A percentile compares a stretch with the other conserved stretches of the same genome.
Evolutionary conservation across 2,113 vertebrate species (phyloP).

Genomic region (Rafetus swinhoei): DNA sequence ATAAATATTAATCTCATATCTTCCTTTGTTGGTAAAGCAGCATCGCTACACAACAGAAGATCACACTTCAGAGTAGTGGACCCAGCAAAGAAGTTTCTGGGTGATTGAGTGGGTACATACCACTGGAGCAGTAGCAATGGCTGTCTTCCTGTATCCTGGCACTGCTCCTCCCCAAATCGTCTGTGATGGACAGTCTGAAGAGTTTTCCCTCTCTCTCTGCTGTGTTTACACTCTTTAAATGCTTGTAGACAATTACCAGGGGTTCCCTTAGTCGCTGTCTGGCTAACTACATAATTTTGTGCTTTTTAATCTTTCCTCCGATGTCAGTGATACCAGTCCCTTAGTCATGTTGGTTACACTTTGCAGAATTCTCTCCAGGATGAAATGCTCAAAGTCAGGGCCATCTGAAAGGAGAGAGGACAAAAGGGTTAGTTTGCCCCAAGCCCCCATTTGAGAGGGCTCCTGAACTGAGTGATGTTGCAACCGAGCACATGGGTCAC

Average conservation of each 20-base stretch:
- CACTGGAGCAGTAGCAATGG: not conserved
- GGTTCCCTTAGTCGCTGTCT: conserved; percentile 18
- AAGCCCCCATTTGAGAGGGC: not conserved
- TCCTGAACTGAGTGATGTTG: not conserved
- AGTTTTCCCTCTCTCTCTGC: accelerated
- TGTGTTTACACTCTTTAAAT: not conserved
- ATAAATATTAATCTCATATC: accelerated
- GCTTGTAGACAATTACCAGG: conserved; percentile 3
- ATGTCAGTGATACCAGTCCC: not conserved
- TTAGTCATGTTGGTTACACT: conserved; percentile 1
- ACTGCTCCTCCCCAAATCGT: not conserved
- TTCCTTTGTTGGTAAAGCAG: not conserved
- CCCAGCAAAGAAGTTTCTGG: conserved; percentile 27
- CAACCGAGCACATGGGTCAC: not conserved
- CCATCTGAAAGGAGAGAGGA: not conserved
- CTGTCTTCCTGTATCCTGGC: not conserved
- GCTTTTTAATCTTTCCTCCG: not conserved
- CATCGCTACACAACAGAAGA: not conserved
- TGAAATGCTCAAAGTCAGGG: not conserved
- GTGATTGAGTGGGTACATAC: accelerated
- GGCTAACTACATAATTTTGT: not conserved
- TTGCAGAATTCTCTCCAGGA: not conserved
- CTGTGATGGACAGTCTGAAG: not conserved
- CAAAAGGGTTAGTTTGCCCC: not conserved
- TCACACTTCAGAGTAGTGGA: not conserved